phyloP scores from a whole-genome alignment of 1,140 invertebrate species.

The Trachelipus rathkii region DNA sequence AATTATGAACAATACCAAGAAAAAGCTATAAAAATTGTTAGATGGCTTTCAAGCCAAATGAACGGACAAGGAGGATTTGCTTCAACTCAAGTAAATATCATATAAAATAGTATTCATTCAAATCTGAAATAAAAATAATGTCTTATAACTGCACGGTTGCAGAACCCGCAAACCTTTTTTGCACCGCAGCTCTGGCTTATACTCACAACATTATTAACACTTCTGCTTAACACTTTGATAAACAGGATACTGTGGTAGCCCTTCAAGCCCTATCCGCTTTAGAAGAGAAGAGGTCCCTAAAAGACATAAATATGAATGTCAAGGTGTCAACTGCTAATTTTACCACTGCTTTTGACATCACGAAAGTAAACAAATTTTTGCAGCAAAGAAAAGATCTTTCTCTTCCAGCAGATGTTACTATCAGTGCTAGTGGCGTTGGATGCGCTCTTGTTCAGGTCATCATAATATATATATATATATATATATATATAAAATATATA shows the following conservation, averaged over 20 bases:
- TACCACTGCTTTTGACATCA: neutral
- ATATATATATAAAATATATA: no score
- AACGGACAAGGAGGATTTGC: slow-evolving; percentile 66
- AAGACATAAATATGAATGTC: neutral
- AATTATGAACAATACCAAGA: slow-evolving; percentile 51
- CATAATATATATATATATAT: no score
- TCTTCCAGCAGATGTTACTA: neutral
- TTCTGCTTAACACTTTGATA: no score
- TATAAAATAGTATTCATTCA: no score
- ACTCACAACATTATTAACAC: no score
- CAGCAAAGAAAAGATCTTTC: neutral
- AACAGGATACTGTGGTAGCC: slow-evolving; percentile 21
- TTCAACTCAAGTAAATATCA: slow-evolving; percentile 62
- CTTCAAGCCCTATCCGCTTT: slow-evolving; percentile 11
- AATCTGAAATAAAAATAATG: no score
- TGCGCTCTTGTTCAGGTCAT: slow-evolving; percentile 12
- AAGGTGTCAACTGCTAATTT: neutral
- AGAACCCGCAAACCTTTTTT: no score
- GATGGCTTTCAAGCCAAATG: slow-evolving; percentile 68
- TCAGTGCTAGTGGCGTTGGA: neutral
- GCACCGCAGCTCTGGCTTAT: no score
- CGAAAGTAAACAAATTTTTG: slow-evolving; percentile 2
- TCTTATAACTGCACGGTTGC: no score
- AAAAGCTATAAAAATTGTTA: slow-evolving; percentile 58
- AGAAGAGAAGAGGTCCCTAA: neutral